Percentiles rank a stretch among this genome's conserved stretches.
Evolutionary conservation across 2,113 vertebrate species (phyloP).

Genomic region (Caretta caretta): DNA sequence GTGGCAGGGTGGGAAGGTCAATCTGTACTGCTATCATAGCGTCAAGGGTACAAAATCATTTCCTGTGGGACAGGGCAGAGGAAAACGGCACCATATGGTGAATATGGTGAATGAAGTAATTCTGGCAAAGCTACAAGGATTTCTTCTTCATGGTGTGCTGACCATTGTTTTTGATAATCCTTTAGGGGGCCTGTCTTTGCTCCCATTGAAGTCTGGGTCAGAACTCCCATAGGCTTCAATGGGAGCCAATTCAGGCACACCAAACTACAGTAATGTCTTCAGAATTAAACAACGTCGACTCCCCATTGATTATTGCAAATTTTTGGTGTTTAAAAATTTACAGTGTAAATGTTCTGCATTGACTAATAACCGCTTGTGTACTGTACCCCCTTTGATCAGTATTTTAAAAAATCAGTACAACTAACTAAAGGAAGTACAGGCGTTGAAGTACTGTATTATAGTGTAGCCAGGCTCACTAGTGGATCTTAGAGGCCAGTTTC

Average conservation of each 20-base stretch:
- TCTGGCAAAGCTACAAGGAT: constrained; percentile 8
- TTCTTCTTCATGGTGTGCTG: background rate
- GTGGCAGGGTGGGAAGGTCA: background rate
- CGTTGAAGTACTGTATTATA: background rate
- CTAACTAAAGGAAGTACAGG: background rate
- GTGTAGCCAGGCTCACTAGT: background rate
- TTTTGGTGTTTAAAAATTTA: background rate
- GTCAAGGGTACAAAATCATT: background rate
- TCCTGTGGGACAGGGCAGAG: background rate
- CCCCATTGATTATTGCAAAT: background rate
- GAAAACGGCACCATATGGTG: background rate
- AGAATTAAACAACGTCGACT: background rate
- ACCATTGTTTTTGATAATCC: background rate
- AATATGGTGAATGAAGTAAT: background rate
- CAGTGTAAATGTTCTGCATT: background rate
- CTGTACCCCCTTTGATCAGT: background rate
- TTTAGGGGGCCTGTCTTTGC: background rate
- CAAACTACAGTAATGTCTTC: rapidly evolving
- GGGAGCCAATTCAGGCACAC: background rate
- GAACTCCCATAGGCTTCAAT: background rate
- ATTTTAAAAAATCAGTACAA: background rate
- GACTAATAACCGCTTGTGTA: background rate
- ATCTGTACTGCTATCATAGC: background rate
- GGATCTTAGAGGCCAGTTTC: background rate
- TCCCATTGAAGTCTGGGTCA: background rate